Evolutionary conservation across 2,888 invertebrate genomes (phyloP).

Genomic region (Chirona hameri): DNA sequence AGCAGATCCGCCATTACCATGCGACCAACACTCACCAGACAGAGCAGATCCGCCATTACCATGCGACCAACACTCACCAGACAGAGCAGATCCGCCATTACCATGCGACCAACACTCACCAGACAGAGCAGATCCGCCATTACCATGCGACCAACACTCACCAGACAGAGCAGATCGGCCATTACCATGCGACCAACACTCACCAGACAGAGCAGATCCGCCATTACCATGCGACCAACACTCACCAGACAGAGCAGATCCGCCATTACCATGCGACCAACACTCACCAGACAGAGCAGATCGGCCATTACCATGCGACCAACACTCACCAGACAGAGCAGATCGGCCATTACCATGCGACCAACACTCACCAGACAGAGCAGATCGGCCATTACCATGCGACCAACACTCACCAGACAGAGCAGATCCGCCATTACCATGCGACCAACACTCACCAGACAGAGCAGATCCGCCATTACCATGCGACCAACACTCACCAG

Average conservation of each 20-base stretch:
- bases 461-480: constrained; percentile 86
- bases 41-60: constrained; percentile 86
- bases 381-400: constrained; percentile 88
- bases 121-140: constrained; percentile 84
- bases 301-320: constrained; percentile 92
- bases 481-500: constrained; percentile 77
- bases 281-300: constrained; percentile 69
- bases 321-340: constrained; percentile 70
- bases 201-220: constrained; percentile 76
- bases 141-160: constrained; percentile 80
- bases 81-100: constrained; percentile 83
- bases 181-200: constrained; percentile 85
- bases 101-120: constrained; percentile 80
- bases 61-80: constrained; percentile 77
- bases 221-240: constrained; percentile 89
- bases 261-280: constrained; percentile 89
- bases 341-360: constrained; percentile 87
- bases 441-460: constrained; percentile 73
- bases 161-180: constrained; percentile 79
- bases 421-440: constrained; percentile 89
- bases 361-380: constrained; percentile 76
- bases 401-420: constrained; percentile 71
- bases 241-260: constrained; percentile 76
- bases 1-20: constrained; percentile 89
- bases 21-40: constrained; percentile 73